Evolutionary conservation across 2,113 vertebrate genomes (phyloP).

Genomic region (Mormyrus iriodes): DNA sequence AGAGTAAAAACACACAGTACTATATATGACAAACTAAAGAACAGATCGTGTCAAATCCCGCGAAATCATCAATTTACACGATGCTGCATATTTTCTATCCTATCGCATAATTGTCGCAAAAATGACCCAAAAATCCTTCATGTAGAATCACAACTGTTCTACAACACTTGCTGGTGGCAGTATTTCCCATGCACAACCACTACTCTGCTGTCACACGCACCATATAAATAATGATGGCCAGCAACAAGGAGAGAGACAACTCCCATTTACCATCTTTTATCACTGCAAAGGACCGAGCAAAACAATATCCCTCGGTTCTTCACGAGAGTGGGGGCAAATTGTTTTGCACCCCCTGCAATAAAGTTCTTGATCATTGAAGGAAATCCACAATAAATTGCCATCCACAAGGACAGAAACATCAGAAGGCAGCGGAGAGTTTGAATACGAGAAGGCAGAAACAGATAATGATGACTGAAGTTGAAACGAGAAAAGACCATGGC

Average conservation of each 20-base stretch:
- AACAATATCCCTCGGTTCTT: conserved; percentile 4
- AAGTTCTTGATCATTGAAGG: not conserved
- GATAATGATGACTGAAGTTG: not conserved
- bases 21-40: too few relatives aligned
- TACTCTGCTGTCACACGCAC: too few relatives aligned
- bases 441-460: not conserved
- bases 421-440: not conserved
- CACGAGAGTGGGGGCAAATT: not conserved
- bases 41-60: too few relatives aligned
- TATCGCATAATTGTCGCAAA: too few relatives aligned
- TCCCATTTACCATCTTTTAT: not conserved
- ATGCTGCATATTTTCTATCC: too few relatives aligned
- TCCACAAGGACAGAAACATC: not conserved
- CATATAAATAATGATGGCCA: not conserved
- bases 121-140: too few relatives aligned
- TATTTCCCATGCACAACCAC: too few relatives aligned
- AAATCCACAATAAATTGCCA: not conserved
- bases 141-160: too few relatives aligned
- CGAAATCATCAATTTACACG: too few relatives aligned
- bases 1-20: too few relatives aligned
- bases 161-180: too few relatives aligned
- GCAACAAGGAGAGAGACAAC: not conserved
- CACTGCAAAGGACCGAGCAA: not conserved
- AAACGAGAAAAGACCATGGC: not conserved
- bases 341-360: not conserved